Percentiles rank a stretch among this genome's conserved stretches.
Conservation (phyloP, 2,113 vertebrate genomes). For the Mesoclemmys tuberculata region DNA sequence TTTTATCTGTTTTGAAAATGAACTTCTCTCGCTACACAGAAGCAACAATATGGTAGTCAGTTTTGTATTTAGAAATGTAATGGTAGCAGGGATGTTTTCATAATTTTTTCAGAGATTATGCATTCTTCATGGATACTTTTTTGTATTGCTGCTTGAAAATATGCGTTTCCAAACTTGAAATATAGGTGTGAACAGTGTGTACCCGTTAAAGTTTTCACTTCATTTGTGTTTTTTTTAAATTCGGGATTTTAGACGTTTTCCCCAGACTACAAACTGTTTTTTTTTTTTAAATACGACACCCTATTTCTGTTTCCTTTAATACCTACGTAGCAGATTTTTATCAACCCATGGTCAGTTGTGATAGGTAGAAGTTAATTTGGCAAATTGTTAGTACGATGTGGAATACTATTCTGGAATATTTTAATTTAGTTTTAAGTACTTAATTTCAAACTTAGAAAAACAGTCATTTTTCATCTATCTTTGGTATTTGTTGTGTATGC, state of each 20-base stretch:
- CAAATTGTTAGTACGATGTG: constrained; percentile 70
- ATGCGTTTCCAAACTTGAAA: constrained; percentile 96
- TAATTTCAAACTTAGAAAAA: constrained; percentile 68
- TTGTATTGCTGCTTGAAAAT: constrained; percentile 98
- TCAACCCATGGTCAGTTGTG: constrained; percentile 63
- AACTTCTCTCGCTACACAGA: constrained; percentile 99
- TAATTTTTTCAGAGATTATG: constrained; percentile 96
- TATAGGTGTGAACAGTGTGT: constrained; percentile 94
- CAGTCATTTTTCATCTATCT: constrained; percentile 64
- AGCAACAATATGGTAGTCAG: constrained; percentile 99
- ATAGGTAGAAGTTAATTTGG: constrained; percentile 62
- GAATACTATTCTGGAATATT: constrained; percentile 70
- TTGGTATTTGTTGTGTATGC: constrained; percentile 70
- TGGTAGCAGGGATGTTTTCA: constrained; percentile 99
- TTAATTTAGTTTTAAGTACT: constrained; percentile 71
- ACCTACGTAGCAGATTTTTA: constrained; percentile 70
- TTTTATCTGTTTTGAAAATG: constrained; percentile 97
- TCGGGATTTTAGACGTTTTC: constrained; percentile 75
- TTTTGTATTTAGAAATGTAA: constrained; percentile 99
- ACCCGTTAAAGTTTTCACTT: constrained; percentile 87
- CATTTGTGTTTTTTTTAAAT: constrained; percentile 82
- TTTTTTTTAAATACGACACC: constrained; percentile 72
- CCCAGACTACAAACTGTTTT: constrained; percentile 61
- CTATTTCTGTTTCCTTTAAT: constrained; percentile 60
- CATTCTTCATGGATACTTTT: constrained; percentile 96